phyloP scores from a whole-genome alignment of 2,113 vertebrate genomes.

The Suncus etruscus region DNA sequence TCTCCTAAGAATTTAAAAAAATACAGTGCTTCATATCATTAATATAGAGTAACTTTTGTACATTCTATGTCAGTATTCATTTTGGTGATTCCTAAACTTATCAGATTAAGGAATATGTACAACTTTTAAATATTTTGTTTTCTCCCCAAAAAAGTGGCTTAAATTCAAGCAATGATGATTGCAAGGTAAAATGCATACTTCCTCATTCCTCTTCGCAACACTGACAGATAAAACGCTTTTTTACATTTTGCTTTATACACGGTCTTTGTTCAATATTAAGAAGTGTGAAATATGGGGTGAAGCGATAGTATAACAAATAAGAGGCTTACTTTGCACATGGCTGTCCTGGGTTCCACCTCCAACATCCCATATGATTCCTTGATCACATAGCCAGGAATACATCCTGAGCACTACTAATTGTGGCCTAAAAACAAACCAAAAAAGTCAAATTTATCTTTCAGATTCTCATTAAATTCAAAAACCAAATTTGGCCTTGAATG shows the following conservation, averaged over 20 bases:
- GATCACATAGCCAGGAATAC: too few species aligned
- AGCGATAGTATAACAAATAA: too few species aligned
- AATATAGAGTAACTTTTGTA: background rate
- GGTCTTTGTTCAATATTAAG: background rate
- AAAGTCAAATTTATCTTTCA: too few species aligned
- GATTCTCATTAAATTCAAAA: background rate
- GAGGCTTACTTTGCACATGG: too few species aligned
- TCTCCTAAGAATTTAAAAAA: background rate
- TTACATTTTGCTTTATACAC: conserved; percentile 2
- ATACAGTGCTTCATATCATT: background rate
- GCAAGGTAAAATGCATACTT: background rate
- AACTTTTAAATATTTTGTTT: conserved; percentile 32
- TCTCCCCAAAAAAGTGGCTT: background rate
- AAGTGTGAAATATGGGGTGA: background rate
- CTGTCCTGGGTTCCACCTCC: too few species aligned
- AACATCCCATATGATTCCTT: too few species aligned
- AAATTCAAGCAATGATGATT: background rate
- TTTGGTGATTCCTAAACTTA: conserved; percentile 2
- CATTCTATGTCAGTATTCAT: background rate
- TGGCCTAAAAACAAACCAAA: too few species aligned
- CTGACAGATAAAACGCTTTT: background rate
- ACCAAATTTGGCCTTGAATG: background rate
- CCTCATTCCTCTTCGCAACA: conserved; percentile 22
- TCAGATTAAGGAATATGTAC: background rate
- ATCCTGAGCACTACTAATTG: too few species aligned